A percentile compares a stretch with the other conserved stretches of the same genome.
These are phyloP conservation scores for Turdus rufiventris DNA, from an alignment of 2,113 vertebrate species.

Conservation along the genomic window DNA sequence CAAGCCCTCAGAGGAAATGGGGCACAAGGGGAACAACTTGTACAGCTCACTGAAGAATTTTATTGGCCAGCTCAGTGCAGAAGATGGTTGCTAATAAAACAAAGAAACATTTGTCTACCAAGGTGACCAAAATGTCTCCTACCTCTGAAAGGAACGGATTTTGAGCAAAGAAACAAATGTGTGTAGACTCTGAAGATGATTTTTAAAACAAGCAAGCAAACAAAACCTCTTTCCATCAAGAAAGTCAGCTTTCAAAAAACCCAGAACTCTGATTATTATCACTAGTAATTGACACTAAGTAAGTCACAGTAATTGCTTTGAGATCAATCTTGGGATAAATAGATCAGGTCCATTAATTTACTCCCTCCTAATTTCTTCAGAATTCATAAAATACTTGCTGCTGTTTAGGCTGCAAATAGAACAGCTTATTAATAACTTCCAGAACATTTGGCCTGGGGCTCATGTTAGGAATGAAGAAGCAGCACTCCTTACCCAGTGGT, in stretches of 20 bases:
- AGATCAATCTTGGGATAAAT: neutral
- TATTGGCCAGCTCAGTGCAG: neutral
- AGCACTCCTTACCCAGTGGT: neutral
- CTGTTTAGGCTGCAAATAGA: neutral
- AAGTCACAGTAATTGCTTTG: neutral
- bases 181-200: neutral
- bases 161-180: neutral
- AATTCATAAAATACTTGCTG: neutral
- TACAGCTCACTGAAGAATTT: neutral
- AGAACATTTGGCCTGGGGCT: neutral
- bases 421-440: neutral
- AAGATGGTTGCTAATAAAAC: neutral
- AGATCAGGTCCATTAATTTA: neutral
- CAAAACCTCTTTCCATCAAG: neutral
- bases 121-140: neutral
- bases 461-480: neutral
- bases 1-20: neutral
- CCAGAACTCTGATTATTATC: neutral
- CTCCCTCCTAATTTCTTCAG: neutral
- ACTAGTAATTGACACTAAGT: neutral
- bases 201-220: neutral
- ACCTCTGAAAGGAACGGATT: neutral
- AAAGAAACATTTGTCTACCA: neutral
- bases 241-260: neutral
- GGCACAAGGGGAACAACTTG: rapidly evolving